Conservation (phyloP, 1,140 invertebrate genomes). For the Micrasema longulum region DNA sequence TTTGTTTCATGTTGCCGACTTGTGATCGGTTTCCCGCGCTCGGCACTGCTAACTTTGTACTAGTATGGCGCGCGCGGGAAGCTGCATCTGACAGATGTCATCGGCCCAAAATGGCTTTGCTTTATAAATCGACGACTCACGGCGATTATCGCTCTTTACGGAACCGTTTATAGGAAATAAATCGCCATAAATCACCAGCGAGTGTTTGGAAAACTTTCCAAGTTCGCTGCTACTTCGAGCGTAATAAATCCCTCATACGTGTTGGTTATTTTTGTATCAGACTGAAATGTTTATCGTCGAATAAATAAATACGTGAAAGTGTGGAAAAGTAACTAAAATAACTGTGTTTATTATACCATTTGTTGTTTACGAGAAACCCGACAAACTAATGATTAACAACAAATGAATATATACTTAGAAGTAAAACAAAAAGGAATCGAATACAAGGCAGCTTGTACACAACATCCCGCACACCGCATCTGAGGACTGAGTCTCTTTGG, state of each 20-base stretch:
- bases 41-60: conserved; percentile 35
- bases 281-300: conserved; percentile 12
- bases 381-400: too few relatives aligned
- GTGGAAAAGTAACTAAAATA: too few relatives aligned
- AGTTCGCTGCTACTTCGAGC: conserved; percentile 41
- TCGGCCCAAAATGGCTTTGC: conserved; percentile 44
- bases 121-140: conserved; percentile 48
- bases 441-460: too few relatives aligned
- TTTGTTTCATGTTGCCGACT: conserved; percentile 13
- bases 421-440: too few relatives aligned
- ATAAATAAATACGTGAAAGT: too few relatives aligned
- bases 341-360: too few relatives aligned
- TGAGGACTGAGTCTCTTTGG: too few relatives aligned
- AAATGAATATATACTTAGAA: too few relatives aligned
- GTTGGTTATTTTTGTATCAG: conserved; percentile 29
- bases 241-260: conserved; percentile 45
- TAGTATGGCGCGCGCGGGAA: too few relatives aligned
- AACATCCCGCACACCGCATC: too few relatives aligned
- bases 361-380: too few relatives aligned
- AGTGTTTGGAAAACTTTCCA: conserved; percentile 52
- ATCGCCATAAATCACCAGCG: conserved; percentile 50
- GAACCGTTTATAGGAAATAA: conserved; percentile 46
- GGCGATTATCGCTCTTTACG: conserved; percentile 50
- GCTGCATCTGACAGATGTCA: conserved; percentile 47
- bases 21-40: conserved; percentile 19